Evolutionary conservation across 2,113 vertebrate genomes (phyloP).

Genomic region (Arenaria interpres): DNA sequence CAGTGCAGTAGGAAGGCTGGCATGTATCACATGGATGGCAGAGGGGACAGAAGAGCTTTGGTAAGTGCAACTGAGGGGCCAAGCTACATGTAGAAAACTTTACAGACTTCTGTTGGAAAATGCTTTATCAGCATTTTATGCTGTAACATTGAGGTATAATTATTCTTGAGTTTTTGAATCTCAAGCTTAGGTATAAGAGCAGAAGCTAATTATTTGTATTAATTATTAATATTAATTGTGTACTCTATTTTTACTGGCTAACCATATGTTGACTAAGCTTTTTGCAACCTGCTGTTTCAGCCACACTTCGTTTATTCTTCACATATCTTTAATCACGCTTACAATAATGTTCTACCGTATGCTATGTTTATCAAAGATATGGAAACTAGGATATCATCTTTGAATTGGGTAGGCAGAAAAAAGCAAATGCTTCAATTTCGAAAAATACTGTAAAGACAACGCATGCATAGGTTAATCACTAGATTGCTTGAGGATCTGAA

Average conservation of each 20-base stretch:
- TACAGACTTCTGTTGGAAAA: background rate
- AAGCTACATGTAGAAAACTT: background rate
- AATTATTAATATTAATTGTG: background rate
- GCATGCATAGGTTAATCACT: background rate
- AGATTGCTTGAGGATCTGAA: background rate
- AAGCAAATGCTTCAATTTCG: background rate
- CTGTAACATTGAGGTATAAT: background rate
- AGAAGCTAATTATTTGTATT: background rate
- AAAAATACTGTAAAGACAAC: background rate
- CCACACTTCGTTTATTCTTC: background rate
- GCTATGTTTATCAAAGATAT: background rate
- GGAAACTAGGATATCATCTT: background rate
- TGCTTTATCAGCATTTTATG: background rate
- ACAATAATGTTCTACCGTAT: background rate
- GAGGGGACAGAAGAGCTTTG: background rate
- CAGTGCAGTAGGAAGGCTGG: background rate
- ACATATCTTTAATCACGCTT: background rate
- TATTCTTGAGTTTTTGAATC: background rate
- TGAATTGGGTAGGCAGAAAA: background rate
- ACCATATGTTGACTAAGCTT: background rate
- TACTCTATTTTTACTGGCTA: background rate
- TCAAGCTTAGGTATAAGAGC: background rate
- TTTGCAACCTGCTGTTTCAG: constrained; percentile 4
- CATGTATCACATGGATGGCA: background rate
- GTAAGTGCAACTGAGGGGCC: background rate